Percentiles rank a stretch among this genome's conserved stretches.
Evolutionary conservation across 2,888 invertebrate species (phyloP).

Genomic region (Pyrrhia umbra): DNA sequence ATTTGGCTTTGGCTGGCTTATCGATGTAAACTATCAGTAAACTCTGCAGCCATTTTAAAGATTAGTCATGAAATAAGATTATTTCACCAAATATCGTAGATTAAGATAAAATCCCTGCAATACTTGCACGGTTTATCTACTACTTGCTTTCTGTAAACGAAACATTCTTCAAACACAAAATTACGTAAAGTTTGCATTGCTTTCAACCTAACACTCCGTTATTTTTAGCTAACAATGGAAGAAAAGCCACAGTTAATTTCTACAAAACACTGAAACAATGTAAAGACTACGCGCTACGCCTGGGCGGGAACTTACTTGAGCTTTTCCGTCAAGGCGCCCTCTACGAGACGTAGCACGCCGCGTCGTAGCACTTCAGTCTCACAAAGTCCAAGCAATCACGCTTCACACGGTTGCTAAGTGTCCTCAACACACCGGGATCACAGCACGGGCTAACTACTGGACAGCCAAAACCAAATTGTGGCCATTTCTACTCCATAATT

Average conservation of each 20-base stretch:
- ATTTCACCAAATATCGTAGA: not conserved
- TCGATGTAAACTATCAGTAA: too few species aligned
- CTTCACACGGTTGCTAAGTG: constrained; percentile 69
- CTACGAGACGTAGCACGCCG: constrained; percentile 78
- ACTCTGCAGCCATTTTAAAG: not conserved
- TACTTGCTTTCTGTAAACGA: not conserved
- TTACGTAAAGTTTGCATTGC: not conserved
- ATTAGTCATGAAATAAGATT: not conserved
- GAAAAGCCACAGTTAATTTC: not conserved
- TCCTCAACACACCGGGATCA: constrained; percentile 62
- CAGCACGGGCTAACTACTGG: constrained; percentile 80
- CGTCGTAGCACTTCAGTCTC: constrained; percentile 77
- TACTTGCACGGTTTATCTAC: not conserved
- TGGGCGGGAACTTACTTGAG: constrained; percentile 76
- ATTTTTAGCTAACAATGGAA: not conserved
- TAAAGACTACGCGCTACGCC: constrained; percentile 43
- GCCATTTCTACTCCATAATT: constrained; percentile 87
- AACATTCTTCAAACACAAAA: not conserved
- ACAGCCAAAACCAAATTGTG: constrained; percentile 87
- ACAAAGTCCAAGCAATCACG: constrained; percentile 70
- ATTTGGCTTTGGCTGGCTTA: too few species aligned
- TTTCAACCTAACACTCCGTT: constrained; percentile 4
- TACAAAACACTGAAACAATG: not conserved
- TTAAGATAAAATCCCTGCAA: not conserved
- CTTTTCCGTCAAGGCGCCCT: constrained; percentile 70